Evolutionary conservation across 2,797 vertebrate genomes (phyloP).

Genomic region (Ambastaia sidthimunki): DNA sequence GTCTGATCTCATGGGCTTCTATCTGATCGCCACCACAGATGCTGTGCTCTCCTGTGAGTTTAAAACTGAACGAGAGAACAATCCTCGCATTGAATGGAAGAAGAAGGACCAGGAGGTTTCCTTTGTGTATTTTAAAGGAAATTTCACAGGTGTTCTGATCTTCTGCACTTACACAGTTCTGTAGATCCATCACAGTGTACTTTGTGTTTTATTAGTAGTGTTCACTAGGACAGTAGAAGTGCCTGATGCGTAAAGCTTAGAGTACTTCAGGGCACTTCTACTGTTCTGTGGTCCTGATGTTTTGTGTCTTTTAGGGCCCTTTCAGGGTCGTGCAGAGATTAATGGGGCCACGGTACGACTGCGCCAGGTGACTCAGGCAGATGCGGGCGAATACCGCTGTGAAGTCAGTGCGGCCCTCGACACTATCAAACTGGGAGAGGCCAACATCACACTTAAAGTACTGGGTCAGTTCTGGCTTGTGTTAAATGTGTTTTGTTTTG

Average conservation of each 20-base stretch:
- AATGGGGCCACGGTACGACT: slow-evolving; percentile 86
- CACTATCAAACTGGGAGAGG: slow-evolving; percentile 83
- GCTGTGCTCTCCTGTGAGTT: slow-evolving; percentile 87
- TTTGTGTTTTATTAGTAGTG: no score
- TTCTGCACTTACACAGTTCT: not conserved
- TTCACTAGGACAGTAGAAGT: no score
- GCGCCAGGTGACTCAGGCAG: slow-evolving; percentile 84
- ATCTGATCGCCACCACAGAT: slow-evolving; percentile 70
- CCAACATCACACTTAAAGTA: slow-evolving; percentile 86
- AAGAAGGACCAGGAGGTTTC: slow-evolving; percentile 83
- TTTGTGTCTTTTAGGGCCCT: slow-evolving; percentile 73
- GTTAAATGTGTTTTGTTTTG: not conserved
- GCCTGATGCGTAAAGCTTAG: no score
- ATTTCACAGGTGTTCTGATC: slow-evolving; percentile 79
- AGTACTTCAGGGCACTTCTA: no score
- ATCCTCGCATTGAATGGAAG: slow-evolving; percentile 95
- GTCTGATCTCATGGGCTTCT: not conserved
- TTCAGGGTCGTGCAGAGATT: slow-evolving; percentile 84
- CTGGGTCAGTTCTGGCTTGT: slow-evolving; percentile 77
- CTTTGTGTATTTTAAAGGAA: slow-evolving; percentile 85
- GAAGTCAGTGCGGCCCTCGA: slow-evolving; percentile 89
- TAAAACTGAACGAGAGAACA: slow-evolving; percentile 75
- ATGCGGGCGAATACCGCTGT: slow-evolving; percentile 92
- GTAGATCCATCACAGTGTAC: not conserved
- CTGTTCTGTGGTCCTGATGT: no score